Evolutionary conservation across 2,797 vertebrate genomes (phyloP), one percentile per base, ranked within the genome.

Genomic region (Falco cherrug): DNA sequence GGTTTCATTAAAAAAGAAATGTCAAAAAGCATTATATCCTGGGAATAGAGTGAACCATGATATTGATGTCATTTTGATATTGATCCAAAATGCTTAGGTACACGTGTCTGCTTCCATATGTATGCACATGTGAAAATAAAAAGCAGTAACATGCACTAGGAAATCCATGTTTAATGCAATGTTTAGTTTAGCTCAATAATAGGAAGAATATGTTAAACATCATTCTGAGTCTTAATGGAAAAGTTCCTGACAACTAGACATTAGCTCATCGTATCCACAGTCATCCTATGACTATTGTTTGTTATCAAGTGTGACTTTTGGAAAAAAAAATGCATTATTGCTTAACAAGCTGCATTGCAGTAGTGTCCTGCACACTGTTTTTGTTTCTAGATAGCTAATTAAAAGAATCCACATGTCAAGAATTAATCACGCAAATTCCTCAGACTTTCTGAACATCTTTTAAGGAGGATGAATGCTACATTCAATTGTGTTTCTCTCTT

Each of bases 241-340:
- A 95, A 94, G 63, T 96, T 97, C 97, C 91, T 97, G 92, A 98
- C 84, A 92, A 97, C 80, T 85, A 98, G 97, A 98, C 97, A 96
- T 98, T 98, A 98, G 97, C 96, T 98, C 98, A 98, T 95, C 96
- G 82, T 95, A 92, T 93, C 96, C 96, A 89, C 45, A 95, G 87
- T 96, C 94, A 89, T 97, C 87, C 80, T 94, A 50, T 87, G 94
- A 95, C 90, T 76, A 81, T 96, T 96, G 91, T 97, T 96, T 98
- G 96, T 94, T 96, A 93, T 97, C 96, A 97, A 97, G 95, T 97
- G 97, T 97, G 95, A 98, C 90, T 98, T 97, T 93, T 97, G 97
- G 97, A 98, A 96, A 93, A 82, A 90, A 74, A 81, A 77, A 90
- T 50, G 20, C 93, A 84, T 63, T 96, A 93, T 97, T 97, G 95